Conservation (phyloP, 2,888 invertebrate species). For the Lasius fuliginosus region DNA sequence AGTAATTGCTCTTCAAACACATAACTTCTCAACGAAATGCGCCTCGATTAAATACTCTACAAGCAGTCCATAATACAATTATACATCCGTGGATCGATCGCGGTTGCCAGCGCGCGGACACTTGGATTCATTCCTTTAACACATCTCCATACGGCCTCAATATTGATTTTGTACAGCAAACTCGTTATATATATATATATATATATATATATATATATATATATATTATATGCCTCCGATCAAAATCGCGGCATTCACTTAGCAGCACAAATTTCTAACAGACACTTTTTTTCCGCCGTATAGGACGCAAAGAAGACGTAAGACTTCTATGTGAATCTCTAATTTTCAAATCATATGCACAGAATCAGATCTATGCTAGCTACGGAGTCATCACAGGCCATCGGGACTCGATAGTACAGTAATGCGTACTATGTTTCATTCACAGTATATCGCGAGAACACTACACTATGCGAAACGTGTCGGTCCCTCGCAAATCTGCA, state of each 20-base stretch:
- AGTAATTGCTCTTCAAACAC: neutral
- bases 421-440: conserved; percentile 3
- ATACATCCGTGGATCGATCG: neutral
- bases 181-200: too few species aligned
- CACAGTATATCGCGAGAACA: neutral
- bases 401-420: neutral
- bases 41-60: neutral
- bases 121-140: neutral
- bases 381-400: neutral
- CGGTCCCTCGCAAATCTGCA: neutral
- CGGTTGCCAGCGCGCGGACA: neutral
- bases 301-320: neutral
- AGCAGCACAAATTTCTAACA: neutral
- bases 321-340: neutral
- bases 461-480: neutral
- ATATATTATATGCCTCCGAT: too few species aligned
- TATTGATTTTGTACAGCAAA: neutral
- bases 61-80: neutral
- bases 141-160: neutral
- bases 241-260: neutral
- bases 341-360: neutral
- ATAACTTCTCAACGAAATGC: neutral
- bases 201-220: too few species aligned
- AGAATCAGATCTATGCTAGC: neutral
- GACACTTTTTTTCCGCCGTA: neutral